Conservation (phyloP, 2,888 invertebrate species). For the Ophion costatus region DNA sequence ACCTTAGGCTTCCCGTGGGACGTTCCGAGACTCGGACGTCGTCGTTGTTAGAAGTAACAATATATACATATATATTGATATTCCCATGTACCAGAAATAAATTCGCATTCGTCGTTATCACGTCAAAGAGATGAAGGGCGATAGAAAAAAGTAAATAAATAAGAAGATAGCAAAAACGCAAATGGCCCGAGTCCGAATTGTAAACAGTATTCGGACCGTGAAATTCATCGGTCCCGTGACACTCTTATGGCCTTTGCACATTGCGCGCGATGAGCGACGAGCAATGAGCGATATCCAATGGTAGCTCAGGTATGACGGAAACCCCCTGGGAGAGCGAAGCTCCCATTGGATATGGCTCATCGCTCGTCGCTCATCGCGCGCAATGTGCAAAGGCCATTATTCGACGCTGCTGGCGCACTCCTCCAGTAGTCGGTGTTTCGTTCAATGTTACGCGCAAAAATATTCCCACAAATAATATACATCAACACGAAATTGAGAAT, state of each 20-base stretch:
- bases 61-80: conserved; percentile 33
- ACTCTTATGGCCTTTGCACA: too few species aligned
- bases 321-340: too few species aligned
- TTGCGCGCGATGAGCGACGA: too few species aligned
- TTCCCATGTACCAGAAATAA: not conserved
- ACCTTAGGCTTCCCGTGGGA: conserved; percentile 57
- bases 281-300: too few species aligned
- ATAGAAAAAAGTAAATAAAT: conserved; percentile 12
- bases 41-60: conserved; percentile 47
- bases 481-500: not conserved
- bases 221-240: conserved; percentile 22
- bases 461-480: not conserved
- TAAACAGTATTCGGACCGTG: not conserved
- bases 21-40: conserved; percentile 34
- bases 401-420: conserved; percentile 36
- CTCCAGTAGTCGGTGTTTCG: conserved; percentile 47
- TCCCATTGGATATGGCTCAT: too few species aligned
- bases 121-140: not conserved
- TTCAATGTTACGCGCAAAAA: conserved; percentile 45
- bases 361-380: too few species aligned
- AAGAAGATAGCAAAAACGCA: not conserved
- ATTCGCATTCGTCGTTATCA: conserved; percentile 35
- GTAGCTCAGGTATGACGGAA: too few species aligned
- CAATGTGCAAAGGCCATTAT: too few species aligned
- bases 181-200: not conserved